A percentile compares a stretch with the other conserved stretches of the same genome.
phyloP scores from a whole-genome alignment of 2,113 vertebrate species.

The Antennarius striatus region DNA sequence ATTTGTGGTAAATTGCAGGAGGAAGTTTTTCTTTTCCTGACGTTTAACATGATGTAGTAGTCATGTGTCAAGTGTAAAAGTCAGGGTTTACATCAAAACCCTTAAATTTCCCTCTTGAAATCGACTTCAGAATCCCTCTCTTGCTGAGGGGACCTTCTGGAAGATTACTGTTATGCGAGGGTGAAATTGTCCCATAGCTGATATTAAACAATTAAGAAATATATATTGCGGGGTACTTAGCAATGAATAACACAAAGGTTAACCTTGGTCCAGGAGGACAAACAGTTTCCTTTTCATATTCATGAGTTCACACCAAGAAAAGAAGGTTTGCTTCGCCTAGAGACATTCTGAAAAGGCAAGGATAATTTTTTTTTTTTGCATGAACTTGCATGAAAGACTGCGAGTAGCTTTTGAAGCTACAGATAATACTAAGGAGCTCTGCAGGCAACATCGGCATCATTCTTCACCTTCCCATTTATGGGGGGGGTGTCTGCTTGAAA shows the following conservation, averaged over 20 bases:
- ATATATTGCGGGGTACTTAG: too few relatives aligned
- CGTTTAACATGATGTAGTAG: too few relatives aligned
- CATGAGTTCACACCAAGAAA: background rate
- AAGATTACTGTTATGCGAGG: too few relatives aligned
- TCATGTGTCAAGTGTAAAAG: too few relatives aligned
- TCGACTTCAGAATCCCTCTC: too few relatives aligned
- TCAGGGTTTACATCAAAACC: too few relatives aligned
- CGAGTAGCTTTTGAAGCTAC: conserved; percentile 54
- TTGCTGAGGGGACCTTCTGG: too few relatives aligned
- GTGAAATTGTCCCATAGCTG: too few relatives aligned
- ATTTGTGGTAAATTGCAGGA: too few relatives aligned
- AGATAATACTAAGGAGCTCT: conserved; percentile 25
- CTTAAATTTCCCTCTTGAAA: too few relatives aligned
- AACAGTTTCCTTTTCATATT: conserved; percentile 17
- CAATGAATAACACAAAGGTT: background rate
- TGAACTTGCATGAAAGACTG: conserved; percentile 19
- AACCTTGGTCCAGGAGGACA: background rate
- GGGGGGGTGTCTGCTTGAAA: conserved; percentile 19
- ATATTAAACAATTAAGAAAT: too few relatives aligned
- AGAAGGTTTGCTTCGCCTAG: conserved; percentile 9
- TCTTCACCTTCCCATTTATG: conserved; percentile 19
- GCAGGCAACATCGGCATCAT: conserved; percentile 1
- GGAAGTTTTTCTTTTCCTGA: background rate
- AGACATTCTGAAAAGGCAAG: conserved; percentile 18
- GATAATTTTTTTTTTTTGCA: background rate